Base-by-base conservation (phyloP, 2,113 vertebrate genomes). In the Galemys pyrenaicus region DNA sequence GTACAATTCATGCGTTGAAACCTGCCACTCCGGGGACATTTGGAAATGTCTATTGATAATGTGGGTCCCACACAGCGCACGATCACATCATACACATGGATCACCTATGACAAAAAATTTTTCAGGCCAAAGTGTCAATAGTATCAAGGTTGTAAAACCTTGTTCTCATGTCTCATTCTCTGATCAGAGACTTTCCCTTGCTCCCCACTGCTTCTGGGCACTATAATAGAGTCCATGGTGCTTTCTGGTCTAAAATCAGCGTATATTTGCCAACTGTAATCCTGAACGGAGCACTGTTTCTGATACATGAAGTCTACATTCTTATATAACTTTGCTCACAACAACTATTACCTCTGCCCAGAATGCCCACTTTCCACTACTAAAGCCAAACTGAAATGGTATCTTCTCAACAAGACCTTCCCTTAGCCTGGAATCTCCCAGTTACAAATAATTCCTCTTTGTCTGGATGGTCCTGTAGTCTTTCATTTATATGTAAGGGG, bases 251-350 rank as follows among this genome's bases (percentile, higher is more conserved):
- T 85, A 78, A 13, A 89, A 49, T 74, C 82, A 60, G 24, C 49
- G 86, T 81, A 79, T 51, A 91, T 92, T 95, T 91, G 39, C n/a
- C 79, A 91, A 28, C 41, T 64, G 32, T 13, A 87, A 37, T 22
- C 67, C 19, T 94, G 85, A 92, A 87, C 49, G 35, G n/a, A 81
- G 41, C 67, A 22, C 46, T 86, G 8, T 74, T 91, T 89, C 41
- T 92, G 39, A 92, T 84, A 49, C 37, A 37, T 49, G 39, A 67
- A 17, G 26, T 87, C 20, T 95, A 10, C n/a, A 78, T 94, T 84
- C 28, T 84, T 32, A 54, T n/a, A 17, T 68, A 74, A 91, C 65
- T 91, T 96, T 77, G 39, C 15, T 93, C 41, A 89, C 6, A 74
- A 41, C 54, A 81, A 88, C 24, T 19, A 73, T 54, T 68, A n/a